Evolutionary conservation across 1,140 invertebrate species (phyloP).

Genomic region (Drosophila miranda): DNA sequence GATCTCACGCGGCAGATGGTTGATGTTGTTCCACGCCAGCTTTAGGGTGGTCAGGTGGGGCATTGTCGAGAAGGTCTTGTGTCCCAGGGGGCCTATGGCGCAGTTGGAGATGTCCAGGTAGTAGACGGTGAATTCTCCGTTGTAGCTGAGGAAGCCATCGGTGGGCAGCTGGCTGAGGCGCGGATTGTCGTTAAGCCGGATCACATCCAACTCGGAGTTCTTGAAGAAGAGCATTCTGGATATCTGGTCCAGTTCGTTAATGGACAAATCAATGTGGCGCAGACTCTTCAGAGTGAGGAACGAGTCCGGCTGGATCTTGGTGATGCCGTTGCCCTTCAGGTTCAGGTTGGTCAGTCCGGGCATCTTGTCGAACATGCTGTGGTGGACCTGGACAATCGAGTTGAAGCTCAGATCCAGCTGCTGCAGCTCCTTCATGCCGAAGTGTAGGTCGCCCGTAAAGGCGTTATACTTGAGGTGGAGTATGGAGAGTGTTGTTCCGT

Average conservation of each 20-base stretch:
- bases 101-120: constrained; percentile 88
- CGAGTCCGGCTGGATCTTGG: constrained; percentile 86
- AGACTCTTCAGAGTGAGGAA: constrained; percentile 86
- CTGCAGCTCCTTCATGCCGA: constrained; percentile 84
- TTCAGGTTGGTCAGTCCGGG: constrained; percentile 85
- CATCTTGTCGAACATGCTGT: constrained; percentile 86
- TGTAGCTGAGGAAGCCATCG: constrained; percentile 84
- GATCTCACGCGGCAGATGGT: constrained; percentile 80
- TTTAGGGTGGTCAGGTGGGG: constrained; percentile 86
- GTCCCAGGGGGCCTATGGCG: constrained; percentile 85
- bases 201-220: constrained; percentile 86
- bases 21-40: constrained; percentile 86
- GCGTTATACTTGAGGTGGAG: constrained; percentile 85
- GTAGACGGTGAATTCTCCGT: constrained; percentile 85
- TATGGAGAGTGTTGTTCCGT: constrained; percentile 85
- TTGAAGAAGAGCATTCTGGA: constrained; percentile 86
- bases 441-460: constrained; percentile 83
- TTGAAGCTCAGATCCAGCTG: constrained; percentile 86
- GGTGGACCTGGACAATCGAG: constrained; percentile 85
- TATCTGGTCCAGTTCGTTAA: constrained; percentile 86
- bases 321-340: constrained; percentile 86
- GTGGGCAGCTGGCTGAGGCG: constrained; percentile 85
- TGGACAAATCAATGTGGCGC: constrained; percentile 87
- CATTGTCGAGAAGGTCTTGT: constrained; percentile 86
- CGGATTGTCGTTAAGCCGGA: constrained; percentile 87